Conservation (phyloP, 2,797 vertebrate genomes). For the Rhabdophis nuchalis region DNA sequence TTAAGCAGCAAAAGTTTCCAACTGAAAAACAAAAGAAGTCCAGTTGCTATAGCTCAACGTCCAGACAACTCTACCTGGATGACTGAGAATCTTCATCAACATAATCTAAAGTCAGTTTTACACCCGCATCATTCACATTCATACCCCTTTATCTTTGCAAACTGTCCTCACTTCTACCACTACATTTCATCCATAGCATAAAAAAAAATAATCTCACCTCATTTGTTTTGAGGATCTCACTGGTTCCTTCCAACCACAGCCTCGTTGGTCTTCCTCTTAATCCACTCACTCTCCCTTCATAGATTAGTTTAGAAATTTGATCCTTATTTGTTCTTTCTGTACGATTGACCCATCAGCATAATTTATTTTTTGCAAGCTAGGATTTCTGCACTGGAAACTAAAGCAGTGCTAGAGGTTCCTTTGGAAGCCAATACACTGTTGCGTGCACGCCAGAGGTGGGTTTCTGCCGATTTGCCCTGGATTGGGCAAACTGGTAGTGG, state of each 20-base stretch:
- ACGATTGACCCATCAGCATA: neutral
- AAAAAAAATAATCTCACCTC: neutral
- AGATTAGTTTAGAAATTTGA: neutral
- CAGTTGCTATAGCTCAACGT: neutral
- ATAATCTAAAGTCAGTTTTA: neutral
- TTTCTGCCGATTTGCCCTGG: no score
- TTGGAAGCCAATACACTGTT: neutral
- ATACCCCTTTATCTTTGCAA: neutral
- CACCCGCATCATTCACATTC: neutral
- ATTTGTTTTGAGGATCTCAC: neutral
- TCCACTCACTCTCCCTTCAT: neutral
- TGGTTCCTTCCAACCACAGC: neutral
- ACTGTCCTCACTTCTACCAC: neutral
- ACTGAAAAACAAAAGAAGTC: neutral
- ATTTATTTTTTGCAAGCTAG: neutral
- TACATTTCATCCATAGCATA: neutral
- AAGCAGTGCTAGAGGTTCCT: neutral
- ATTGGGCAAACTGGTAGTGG: no score
- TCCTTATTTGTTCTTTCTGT: neutral
- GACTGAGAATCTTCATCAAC: neutral
- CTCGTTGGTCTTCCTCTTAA: neutral
- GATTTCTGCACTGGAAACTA: neutral
- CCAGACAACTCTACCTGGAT: neutral
- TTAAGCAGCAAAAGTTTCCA: neutral
- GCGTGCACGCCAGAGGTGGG: neutral